A percentile compares a stretch with the other conserved stretches of the same genome.
These are phyloP conservation scores for Quadriops clusia DNA, from an alignment of 2,888 invertebrate genomes.

Conservation along the genomic window DNA sequence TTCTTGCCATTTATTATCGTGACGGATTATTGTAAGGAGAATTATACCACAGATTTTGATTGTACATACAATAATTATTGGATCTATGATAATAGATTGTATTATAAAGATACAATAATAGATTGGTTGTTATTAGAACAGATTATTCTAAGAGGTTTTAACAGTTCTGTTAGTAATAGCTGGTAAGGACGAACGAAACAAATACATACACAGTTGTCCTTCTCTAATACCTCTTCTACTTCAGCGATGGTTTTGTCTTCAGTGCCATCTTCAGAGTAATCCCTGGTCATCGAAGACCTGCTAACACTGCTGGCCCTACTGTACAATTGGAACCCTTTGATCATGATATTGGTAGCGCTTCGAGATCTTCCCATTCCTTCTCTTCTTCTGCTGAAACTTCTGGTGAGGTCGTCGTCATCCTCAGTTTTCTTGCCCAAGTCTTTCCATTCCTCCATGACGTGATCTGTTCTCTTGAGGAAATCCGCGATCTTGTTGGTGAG, in stretches of 20 bases:
- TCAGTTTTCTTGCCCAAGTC: slow-evolving; percentile 53
- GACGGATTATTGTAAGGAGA: too few species aligned
- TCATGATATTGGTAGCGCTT: slow-evolving; percentile 72
- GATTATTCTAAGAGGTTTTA: too few species aligned
- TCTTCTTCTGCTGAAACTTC: slow-evolving; percentile 11
- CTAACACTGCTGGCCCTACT: slow-evolving; percentile 47
- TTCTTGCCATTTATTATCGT: too few species aligned
- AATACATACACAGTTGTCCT: too few species aligned
- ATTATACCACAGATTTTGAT: too few species aligned
- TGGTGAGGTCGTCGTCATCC: slow-evolving; percentile 26
- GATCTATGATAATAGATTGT: too few species aligned
- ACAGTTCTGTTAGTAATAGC: too few species aligned
- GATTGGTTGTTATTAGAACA: too few species aligned
- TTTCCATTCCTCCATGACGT: slow-evolving; percentile 80
- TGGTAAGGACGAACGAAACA: too few species aligned
- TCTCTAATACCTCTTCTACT: slow-evolving; percentile 48
- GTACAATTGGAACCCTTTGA: slow-evolving; percentile 66
- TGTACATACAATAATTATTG: too few species aligned
- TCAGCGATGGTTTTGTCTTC: too few species aligned
- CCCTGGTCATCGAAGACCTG: slow-evolving; percentile 37
- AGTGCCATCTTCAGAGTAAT: slow-evolving; percentile 52
- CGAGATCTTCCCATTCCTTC: slow-evolving; percentile 46
- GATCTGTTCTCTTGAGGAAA: slow-evolving; percentile 73
- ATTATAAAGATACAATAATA: too few species aligned
- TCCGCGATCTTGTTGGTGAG: slow-evolving; percentile 65